Percentiles rank a stretch among this genome's conserved stretches.
These are phyloP conservation scores for Atlantisia rogersi DNA, from an alignment of 2,113 vertebrate species.

Conservation along the genomic window DNA sequence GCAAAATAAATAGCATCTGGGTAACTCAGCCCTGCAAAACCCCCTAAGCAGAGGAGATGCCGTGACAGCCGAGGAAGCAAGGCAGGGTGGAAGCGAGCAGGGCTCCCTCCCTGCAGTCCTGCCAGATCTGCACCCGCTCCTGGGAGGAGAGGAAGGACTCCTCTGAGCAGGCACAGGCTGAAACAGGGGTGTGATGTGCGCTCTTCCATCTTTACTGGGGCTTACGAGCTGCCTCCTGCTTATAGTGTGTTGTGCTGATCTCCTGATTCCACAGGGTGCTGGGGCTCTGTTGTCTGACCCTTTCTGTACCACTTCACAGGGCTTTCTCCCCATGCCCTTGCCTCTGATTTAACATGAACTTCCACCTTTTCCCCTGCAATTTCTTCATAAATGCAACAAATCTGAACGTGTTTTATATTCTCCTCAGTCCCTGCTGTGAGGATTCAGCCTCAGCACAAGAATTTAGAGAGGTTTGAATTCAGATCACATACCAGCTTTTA, in stretches of 20 bases:
- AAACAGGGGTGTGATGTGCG: background rate
- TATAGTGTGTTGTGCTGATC: background rate
- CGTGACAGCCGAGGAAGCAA: accelerated
- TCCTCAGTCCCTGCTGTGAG: background rate
- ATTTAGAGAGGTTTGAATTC: background rate
- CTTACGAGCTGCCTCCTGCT: background rate
- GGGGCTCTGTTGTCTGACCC: background rate
- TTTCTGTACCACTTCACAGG: background rate
- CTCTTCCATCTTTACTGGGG: background rate
- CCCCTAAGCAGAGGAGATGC: background rate
- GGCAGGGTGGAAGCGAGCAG: background rate
- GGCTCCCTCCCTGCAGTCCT: background rate
- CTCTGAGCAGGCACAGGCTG: background rate
- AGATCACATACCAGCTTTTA: background rate
- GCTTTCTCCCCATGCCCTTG: background rate
- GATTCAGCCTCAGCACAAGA: background rate
- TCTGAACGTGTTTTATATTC: background rate
- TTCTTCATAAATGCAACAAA: background rate
- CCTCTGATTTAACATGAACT: background rate
- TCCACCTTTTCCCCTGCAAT: background rate
- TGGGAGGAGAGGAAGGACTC: background rate
- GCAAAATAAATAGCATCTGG: conserved; percentile 26
- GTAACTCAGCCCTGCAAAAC: background rate
- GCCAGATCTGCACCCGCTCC: background rate
- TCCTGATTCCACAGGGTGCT: background rate